phyloP scores from a whole-genome alignment of 1,140 invertebrate species.

The Drosophila dunni region DNA sequence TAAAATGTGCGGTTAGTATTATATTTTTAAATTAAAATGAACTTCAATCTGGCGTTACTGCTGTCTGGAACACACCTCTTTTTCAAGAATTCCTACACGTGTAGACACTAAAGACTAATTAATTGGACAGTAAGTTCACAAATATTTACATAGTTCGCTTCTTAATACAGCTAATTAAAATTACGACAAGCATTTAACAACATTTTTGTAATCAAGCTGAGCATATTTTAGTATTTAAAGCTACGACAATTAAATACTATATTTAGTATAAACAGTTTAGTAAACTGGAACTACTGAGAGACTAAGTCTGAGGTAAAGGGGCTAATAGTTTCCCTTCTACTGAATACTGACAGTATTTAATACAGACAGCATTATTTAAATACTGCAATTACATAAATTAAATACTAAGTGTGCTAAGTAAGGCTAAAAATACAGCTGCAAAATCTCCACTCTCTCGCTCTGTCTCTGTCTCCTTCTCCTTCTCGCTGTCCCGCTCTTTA shows the following conservation, averaged over 20 bases:
- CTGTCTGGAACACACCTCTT: no score
- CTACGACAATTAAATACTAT: not conserved
- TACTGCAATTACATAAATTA: conserved; percentile 1
- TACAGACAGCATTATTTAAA: not conserved
- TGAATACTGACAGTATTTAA: not conserved
- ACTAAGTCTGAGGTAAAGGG: not conserved
- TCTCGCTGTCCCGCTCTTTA: not conserved
- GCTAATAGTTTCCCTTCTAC: not conserved
- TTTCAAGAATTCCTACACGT: no score
- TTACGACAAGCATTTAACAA: not conserved
- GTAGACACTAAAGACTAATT: no score
- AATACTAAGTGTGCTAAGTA: not conserved
- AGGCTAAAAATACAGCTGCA: conserved; percentile 11
- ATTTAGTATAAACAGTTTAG: not conserved
- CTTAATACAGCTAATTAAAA: not conserved
- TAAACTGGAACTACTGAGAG: not conserved
- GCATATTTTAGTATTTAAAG: not conserved
- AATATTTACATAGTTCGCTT: not conserved
- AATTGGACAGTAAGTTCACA: conserved; percentile 2
- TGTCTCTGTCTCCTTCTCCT: not conserved
- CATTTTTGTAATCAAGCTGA: not conserved
- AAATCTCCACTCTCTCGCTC: conserved; percentile 15
- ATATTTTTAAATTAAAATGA: no score
- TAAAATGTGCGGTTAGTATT: no score
- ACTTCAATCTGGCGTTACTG: no score